Conservation (phyloP, 2,797 vertebrate species). For the Thripadectes ignobilis region DNA sequence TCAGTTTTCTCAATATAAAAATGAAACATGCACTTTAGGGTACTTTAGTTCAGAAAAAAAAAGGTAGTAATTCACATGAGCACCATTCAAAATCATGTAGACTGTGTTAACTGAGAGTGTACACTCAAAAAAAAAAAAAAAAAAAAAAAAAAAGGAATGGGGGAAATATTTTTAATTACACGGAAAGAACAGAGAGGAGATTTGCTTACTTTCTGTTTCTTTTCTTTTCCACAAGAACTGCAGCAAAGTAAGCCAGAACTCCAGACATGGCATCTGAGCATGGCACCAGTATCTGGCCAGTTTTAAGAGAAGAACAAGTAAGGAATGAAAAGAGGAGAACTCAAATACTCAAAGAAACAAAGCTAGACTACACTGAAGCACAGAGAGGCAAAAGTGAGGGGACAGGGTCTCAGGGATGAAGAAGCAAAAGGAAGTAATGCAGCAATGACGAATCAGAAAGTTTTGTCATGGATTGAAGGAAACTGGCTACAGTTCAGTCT, state of each 20-base stretch:
- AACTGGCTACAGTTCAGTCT: background rate
- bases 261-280: background rate
- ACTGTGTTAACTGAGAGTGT: background rate
- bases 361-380: background rate
- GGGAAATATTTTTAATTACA: background rate
- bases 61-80: background rate
- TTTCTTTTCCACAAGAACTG: background rate
- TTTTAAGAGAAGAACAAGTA: background rate
- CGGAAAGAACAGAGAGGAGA: background rate
- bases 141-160: background rate
- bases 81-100: background rate
- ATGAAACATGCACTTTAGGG: background rate
- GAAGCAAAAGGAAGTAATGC: background rate
- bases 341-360: background rate
- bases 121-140: background rate
- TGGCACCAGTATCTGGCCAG: background rate
- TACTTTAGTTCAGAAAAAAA: background rate
- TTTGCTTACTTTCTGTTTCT: background rate
- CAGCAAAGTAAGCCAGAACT: background rate
- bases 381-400: fast-evolving
- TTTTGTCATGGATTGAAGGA: background rate
- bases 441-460: background rate
- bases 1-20: background rate
- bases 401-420: background rate
- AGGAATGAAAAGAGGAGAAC: background rate